Conservation (phyloP, 2,113 vertebrate species). For the Pseudonaja textilis region DNA sequence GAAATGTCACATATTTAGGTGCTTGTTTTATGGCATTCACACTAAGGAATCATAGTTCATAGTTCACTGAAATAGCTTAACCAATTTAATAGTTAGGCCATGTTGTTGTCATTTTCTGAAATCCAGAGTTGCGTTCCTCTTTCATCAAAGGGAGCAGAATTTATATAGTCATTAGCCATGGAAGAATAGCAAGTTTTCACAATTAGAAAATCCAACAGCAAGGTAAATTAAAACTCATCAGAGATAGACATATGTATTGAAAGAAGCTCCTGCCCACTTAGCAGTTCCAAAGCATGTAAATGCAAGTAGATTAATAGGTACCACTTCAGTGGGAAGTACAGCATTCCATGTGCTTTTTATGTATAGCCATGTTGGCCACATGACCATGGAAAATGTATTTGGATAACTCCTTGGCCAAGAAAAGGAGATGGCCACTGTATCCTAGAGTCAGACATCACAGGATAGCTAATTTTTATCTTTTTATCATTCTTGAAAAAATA, state of each 20-base stretch:
- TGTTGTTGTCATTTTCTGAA: not conserved
- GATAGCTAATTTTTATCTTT: not conserved
- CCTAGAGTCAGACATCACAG: not conserved
- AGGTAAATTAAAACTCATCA: not conserved
- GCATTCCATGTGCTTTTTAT: not conserved
- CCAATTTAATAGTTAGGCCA: not conserved
- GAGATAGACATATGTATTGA: not conserved
- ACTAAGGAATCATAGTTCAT: not conserved
- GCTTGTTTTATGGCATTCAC: not conserved
- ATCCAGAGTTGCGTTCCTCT: not conserved
- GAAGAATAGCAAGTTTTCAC: conserved; percentile 4
- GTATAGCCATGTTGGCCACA: not conserved
- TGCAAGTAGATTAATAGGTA: not conserved
- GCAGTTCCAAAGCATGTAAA: not conserved
- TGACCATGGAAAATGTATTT: not conserved
- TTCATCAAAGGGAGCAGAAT: conserved; percentile 21
- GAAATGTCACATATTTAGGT: not conserved
- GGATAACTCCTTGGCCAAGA: not conserved
- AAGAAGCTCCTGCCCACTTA: not conserved
- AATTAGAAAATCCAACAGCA: not conserved
- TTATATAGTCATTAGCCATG: conserved; percentile 14
- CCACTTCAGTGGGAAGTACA: not conserved
- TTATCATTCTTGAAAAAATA: not conserved
- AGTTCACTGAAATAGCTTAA: not conserved
- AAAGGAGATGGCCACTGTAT: not conserved